These are phyloP conservation scores for Odobenus rosmarus DNA, from an alignment of 2,113 vertebrate genomes.

Conservation along the genomic window DNA sequence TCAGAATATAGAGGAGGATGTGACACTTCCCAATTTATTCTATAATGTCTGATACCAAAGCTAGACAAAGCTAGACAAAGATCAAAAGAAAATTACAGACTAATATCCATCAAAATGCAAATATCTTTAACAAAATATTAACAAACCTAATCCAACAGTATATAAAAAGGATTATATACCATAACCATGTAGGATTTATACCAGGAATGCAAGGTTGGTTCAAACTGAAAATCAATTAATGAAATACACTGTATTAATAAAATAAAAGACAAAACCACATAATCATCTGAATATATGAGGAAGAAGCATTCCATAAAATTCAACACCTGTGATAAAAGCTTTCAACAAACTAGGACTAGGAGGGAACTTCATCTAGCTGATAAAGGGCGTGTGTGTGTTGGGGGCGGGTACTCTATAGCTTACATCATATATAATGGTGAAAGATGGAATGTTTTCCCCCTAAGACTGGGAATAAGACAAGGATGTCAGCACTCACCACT, in stretches of 20 bases:
- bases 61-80: not conserved
- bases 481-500: not conserved
- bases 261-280: not conserved
- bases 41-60: constrained; percentile 1
- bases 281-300: not conserved
- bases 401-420: not conserved
- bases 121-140: constrained; percentile 16
- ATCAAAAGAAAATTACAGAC: constrained; percentile 12
- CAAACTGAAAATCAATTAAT: not conserved
- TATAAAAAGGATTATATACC: not conserved
- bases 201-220: not conserved
- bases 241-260: not conserved
- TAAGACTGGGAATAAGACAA: not conserved
- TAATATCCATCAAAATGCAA: not conserved
- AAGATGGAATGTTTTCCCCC: not conserved
- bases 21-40: constrained; percentile 17
- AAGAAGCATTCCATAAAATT: not conserved
- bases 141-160: not conserved
- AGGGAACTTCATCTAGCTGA: not conserved
- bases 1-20: not conserved
- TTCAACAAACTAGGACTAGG: not conserved
- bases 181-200: not conserved
- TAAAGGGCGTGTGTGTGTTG: not conserved
- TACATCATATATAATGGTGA: not conserved
- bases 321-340: not conserved